phyloP scores from a whole-genome alignment of 2,797 vertebrate species.

The Typhlichthys subterraneus region DNA sequence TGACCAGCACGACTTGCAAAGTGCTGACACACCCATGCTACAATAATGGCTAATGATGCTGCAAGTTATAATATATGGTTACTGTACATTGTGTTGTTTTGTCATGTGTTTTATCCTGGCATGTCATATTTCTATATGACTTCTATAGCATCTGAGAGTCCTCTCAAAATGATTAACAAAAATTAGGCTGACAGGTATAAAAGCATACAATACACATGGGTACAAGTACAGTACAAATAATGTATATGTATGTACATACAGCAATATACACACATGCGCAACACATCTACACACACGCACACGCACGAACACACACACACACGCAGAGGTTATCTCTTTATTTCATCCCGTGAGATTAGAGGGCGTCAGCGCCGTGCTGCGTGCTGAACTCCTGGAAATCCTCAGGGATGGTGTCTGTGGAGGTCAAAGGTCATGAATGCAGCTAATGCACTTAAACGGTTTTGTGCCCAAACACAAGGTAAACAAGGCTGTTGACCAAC shows the following conservation, averaged over 20 bases:
- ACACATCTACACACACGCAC: conserved; percentile 11
- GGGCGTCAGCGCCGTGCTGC: conserved; percentile 84
- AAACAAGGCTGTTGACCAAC: neutral
- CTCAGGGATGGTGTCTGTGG: conserved; percentile 94
- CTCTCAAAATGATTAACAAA: neutral
- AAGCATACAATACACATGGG: conserved; percentile 30
- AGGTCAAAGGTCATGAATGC: conserved; percentile 28
- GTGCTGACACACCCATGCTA: too few relatives aligned
- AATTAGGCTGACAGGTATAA: too few relatives aligned
- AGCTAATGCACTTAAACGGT: neutral
- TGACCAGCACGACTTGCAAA: conserved; percentile 5
- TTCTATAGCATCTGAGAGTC: neutral
- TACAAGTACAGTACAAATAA: conserved; percentile 41
- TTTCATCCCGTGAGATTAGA: conserved; percentile 60
- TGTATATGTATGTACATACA: neutral
- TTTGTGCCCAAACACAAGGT: conserved; percentile 6
- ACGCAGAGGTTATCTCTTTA: conserved; percentile 21
- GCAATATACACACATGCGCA: conserved; percentile 8
- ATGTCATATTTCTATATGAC: neutral
- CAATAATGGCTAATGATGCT: too few relatives aligned
- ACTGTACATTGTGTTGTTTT: neutral
- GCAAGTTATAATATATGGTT: neutral
- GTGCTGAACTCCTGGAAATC: conserved; percentile 97
- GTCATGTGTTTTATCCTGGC: neutral
- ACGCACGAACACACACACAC: conserved; percentile 12